Conservation (phyloP, 92 coral and sea anemone genomes). For the Plumapathes pennacea region DNA sequence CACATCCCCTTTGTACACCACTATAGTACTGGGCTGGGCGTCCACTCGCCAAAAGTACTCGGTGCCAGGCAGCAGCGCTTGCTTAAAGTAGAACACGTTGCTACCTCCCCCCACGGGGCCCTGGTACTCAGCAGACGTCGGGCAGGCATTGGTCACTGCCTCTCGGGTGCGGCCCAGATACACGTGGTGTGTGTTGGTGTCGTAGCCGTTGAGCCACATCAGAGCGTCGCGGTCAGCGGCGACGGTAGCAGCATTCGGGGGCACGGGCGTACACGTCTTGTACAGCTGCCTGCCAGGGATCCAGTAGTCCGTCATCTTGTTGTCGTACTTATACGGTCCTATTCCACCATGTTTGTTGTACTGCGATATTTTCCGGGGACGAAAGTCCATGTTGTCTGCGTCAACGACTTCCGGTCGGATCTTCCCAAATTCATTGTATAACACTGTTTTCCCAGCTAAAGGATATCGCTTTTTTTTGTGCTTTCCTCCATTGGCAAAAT, state of each 20-base stretch:
- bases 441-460: conserved; percentile 56
- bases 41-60: conserved; percentile 75
- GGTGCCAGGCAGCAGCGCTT: conserved; percentile 23
- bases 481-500: conserved; percentile 58
- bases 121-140: conserved; percentile 36
- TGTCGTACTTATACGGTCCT: conserved; percentile 58
- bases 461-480: conserved; percentile 46
- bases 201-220: conserved; percentile 76
- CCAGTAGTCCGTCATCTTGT: conserved; percentile 49
- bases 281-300: conserved; percentile 69
- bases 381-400: conserved; percentile 72
- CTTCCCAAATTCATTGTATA: conserved; percentile 49
- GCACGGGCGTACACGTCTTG: conserved; percentile 63
- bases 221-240: conserved; percentile 47
- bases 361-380: conserved; percentile 49
- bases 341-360: conserved; percentile 48
- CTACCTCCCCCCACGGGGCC: conserved; percentile 35
- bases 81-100: conserved; percentile 51
- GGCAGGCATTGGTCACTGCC: conserved; percentile 33
- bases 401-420: conserved; percentile 63
- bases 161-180: conserved; percentile 47
- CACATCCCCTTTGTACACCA: conserved; percentile 65
- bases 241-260: conserved; percentile 41
- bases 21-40: conserved; percentile 50
- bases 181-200: conserved; percentile 48